Evolutionary conservation across 2,797 vertebrate genomes (phyloP), one percentile per base, ranked within the genome.

Genomic region (Propithecus deckenii): DNA sequence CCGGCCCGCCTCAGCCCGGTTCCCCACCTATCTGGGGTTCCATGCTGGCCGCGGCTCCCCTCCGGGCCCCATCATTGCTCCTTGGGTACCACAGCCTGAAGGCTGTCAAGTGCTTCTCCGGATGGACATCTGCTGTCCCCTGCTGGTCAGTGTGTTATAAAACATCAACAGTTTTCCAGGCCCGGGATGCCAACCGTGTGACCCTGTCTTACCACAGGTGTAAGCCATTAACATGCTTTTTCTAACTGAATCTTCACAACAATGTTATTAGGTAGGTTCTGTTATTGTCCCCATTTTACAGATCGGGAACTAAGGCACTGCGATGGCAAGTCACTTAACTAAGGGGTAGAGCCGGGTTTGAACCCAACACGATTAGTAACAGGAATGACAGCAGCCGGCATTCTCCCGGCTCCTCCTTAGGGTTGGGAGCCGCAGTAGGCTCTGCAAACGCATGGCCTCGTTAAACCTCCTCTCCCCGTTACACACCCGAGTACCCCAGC

Each of bases 141-240:
- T 97, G 86, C 95, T 91, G 97, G 96, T 69, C 38, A 28, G 2
- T 80, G 38, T 32, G 25, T 55, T 55, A 48, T 57, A 75, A 89
- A 87, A 67, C 78, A 28, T 1, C 0, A 22, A 2, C 9, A 2
- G n/a, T n/a, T 80, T 79, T n/a, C n/a, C 69, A 41, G 65, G 30
- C 41, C 14, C 6, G 11, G 14, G 14, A 14, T 8, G 57, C 52
- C 13, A 6, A 15, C 13, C 0, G 10, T 30, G 7, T 15, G 17
- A 18, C 17, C 5, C 20, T 25, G 46, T 12, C 50, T 50, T 43
- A 38, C 5, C 63, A 22, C n/a, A 61, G n/a, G 17, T 7, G 32
- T 14, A 46, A 67, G 63, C 41, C 7, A 17, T 84, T 48, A 46
- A 7, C 35, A 28, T 2, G 4, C 23, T 71, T 48, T 30, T 55